These are phyloP conservation scores for Enteromius afrohamiltoni DNA, from an alignment of 2,797 vertebrate genomes.

Conservation along the genomic window DNA sequence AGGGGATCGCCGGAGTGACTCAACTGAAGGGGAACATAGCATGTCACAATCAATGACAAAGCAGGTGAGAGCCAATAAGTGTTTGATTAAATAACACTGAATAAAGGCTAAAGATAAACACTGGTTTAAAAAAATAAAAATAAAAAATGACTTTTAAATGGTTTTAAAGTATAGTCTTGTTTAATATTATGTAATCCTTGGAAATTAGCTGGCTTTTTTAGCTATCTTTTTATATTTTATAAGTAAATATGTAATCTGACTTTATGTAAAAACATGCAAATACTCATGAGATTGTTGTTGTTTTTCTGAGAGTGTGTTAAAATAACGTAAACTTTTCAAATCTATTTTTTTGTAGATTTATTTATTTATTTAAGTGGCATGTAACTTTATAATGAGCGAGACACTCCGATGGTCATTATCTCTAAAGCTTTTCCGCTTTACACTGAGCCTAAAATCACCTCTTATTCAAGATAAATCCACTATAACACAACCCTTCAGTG, in stretches of 20 bases:
- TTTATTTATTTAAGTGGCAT: background rate
- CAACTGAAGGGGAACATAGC: background rate
- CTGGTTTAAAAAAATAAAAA: background rate
- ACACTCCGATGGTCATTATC: background rate
- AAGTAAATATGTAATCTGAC: background rate
- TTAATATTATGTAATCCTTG: background rate
- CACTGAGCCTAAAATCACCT: background rate
- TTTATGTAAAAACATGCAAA: background rate
- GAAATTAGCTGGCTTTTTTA: background rate
- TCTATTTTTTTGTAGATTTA: background rate
- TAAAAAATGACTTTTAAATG: background rate
- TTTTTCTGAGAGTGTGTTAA: background rate
- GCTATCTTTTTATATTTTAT: background rate
- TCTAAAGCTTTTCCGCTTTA: background rate
- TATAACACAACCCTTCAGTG: background rate
- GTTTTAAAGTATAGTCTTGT: background rate
- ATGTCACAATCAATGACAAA: background rate
- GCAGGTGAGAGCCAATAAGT: background rate
- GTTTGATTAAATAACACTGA: background rate
- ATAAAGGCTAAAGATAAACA: background rate
- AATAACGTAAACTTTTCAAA: background rate
- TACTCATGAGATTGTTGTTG: background rate
- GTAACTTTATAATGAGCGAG: background rate
- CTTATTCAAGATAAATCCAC: background rate
- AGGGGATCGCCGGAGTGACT: no score